Percentiles rank a stretch among this genome's conserved stretches.
phyloP scores from a whole-genome alignment of 2,888 invertebrate species.

The Sialis lutaria region DNA sequence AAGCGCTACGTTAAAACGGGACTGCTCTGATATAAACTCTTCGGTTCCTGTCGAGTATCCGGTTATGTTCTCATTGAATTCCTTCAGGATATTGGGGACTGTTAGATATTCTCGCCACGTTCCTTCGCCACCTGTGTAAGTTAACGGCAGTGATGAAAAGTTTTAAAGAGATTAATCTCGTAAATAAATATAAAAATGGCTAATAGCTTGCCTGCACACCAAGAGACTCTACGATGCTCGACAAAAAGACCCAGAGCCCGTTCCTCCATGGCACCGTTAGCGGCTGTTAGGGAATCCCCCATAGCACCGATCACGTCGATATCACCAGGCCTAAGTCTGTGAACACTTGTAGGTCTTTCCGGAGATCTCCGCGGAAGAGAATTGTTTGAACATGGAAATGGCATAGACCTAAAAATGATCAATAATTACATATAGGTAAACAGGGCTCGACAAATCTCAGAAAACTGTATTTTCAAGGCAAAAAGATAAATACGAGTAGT shows the following conservation, averaged over 20 bases:
- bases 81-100: constrained; percentile 54
- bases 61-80: constrained; percentile 48
- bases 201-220: constrained; percentile 40
- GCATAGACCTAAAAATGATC: constrained; percentile 21
- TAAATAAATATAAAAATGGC: too few species aligned
- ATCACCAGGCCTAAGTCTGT: constrained; percentile 46
- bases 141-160: too few species aligned
- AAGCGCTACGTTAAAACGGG: constrained; percentile 51
- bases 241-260: constrained; percentile 55
- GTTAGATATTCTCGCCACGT: constrained; percentile 53
- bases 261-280: constrained; percentile 54
- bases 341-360: constrained; percentile 41
- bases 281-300: constrained; percentile 56
- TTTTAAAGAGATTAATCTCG: too few species aligned
- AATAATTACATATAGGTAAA: too few species aligned
- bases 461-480: too few species aligned
- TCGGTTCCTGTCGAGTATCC: constrained; percentile 60
- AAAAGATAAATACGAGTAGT: too few species aligned
- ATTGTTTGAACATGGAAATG: constrained; percentile 38
- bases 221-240: constrained; percentile 56
- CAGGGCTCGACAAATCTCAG: too few species aligned
- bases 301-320: constrained; percentile 55
- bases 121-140: constrained; percentile 41
- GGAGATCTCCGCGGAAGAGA: constrained; percentile 19
- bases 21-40: constrained; percentile 45